Evolutionary conservation across 2,888 invertebrate species (phyloP), one percentile per base, ranked within the genome.

Genomic region (Megastigmus dorsalis): DNA sequence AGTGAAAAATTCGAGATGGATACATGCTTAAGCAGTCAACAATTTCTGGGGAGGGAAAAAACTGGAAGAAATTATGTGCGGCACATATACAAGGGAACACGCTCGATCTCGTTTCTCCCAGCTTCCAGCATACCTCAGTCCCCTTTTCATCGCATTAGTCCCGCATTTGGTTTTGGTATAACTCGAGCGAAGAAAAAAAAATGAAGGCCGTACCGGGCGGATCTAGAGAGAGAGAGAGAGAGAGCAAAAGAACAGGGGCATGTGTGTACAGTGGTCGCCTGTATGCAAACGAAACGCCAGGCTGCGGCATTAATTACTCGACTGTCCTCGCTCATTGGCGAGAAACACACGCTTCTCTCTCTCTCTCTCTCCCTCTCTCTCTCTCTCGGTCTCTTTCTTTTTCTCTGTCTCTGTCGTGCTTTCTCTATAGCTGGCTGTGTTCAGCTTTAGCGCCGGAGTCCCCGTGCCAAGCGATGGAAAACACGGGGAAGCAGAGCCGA

Each of bases 121-220:
- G 43, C 10, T 13, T 30, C 6, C 13, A 26, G 54, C 45, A 10
- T n/a, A 13, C 18, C 13, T 18, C 50, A 45, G 20, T 10, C 38
- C 50, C 36, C 55, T 28, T 70, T 72, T 63, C 75, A 26, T 75
- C 71, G 63, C 68, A 72, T 75, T 67, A 67, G 57, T 57, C 41
- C 63, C 67, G 62, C 75, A 30, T 50, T 67, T 62, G 55, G 48
- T 55, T 50, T 69, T 10, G 18, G 9, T 33, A 13, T 20, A 13
- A 23, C 15, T 62, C 26, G 20, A 3, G 2, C 33, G 52, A n/a
- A 2, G 7, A 41, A 36, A 71, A 57, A 65, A 63, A 50, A 48
- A n/a, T 18, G 4, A 20, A 1, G 2, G n/a, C n/a, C 6, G 15
- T 28, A 18, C 26, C 13, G 23, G 6, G 23, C 5, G 38, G 7